Evolutionary conservation across 2,888 invertebrate genomes (phyloP), one percentile per base, ranked within the genome.

Genomic region (Cheilosia variabilis): DNA sequence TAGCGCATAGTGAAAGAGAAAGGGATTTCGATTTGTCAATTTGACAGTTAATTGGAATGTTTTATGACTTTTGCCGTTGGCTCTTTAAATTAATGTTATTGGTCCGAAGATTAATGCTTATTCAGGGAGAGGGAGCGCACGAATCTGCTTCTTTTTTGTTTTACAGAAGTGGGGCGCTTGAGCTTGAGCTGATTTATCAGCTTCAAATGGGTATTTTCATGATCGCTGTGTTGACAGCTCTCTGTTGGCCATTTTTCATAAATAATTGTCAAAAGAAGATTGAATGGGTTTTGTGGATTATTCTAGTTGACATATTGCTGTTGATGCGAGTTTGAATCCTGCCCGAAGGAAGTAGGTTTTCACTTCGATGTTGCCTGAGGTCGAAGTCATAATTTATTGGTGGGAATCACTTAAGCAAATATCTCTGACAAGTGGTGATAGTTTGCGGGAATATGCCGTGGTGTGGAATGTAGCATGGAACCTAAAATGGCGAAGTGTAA

Each of bases 31-130:
- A 86, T 86, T 81, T 86, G 81, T 86, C 86, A 86, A 68, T 86
- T 86, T 77, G 80, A 81, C 86, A 80, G 80, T 86, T 77, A 86
- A 86, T 86, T 80, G 86, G 72, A 76, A 77, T 80, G 81, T 68
- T 86, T 81, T 86, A 81, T 81, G 80, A 80, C 71, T 86, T 77
- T 72, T 77, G 80, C 71, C 72, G 75, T 72, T 77, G 65, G 86
- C 57, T 68, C 68, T 63, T 83, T 68, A 76, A 80, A 86, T 86
- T 76, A 76, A 84, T 84, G 79, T 84, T 79, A 84, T 84, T 69
- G 73, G 69, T 52, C 60, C 45, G 69, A 69, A 75, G 84, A 79
- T 84, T 75, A 75, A 84, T 83, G 83, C 63, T 34, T 50, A 17
- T 63, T 37, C 47, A 31, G 34, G 15, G 22, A 47, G 19, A 0